These are phyloP conservation scores for Torymus tubicola DNA, from an alignment of 2,888 invertebrate species.

Conservation along the genomic window DNA sequence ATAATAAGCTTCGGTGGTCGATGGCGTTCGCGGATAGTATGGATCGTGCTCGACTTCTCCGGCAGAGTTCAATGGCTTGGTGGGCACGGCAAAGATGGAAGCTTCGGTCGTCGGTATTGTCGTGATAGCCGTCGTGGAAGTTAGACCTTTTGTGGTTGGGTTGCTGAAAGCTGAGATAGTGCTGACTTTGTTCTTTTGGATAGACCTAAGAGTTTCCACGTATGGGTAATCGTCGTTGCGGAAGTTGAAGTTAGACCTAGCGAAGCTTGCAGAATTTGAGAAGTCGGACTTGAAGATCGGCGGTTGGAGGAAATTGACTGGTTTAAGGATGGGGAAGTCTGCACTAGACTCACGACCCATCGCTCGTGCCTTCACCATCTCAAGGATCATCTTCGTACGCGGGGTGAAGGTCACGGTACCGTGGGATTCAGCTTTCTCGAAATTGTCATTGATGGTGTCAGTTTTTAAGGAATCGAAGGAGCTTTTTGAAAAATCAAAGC, in stretches of 20 bases:
- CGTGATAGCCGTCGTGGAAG: constrained; percentile 48
- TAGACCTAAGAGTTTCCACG: constrained; percentile 67
- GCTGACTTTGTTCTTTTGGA: constrained; percentile 62
- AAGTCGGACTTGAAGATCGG: constrained; percentile 31
- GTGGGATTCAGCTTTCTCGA: not conserved
- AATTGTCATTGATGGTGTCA: not conserved
- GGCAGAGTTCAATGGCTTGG: constrained; percentile 63
- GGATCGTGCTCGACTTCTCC: constrained; percentile 69
- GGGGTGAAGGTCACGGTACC: constrained; percentile 3
- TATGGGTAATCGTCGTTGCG: constrained; percentile 64
- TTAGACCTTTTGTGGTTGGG: constrained; percentile 21
- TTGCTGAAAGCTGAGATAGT: constrained; percentile 21
- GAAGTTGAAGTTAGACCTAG: constrained; percentile 43
- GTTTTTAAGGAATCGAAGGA: too few relatives aligned
- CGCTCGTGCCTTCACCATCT: constrained; percentile 2
- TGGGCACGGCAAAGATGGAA: constrained; percentile 64
- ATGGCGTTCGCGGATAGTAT: constrained; percentile 68
- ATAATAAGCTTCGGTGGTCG: constrained; percentile 69
- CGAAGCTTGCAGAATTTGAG: not conserved
- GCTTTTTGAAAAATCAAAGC: not conserved
- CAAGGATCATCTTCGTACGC: constrained; percentile 9
- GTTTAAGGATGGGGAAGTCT: not conserved
- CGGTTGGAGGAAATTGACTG: constrained; percentile 47
- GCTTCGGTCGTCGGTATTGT: constrained; percentile 55
- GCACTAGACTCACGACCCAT: not conserved